Evolutionary conservation across 2,888 invertebrate species (phyloP), one percentile per base, ranked within the genome.

Genomic region (Mesorhabditis spiculigera): DNA sequence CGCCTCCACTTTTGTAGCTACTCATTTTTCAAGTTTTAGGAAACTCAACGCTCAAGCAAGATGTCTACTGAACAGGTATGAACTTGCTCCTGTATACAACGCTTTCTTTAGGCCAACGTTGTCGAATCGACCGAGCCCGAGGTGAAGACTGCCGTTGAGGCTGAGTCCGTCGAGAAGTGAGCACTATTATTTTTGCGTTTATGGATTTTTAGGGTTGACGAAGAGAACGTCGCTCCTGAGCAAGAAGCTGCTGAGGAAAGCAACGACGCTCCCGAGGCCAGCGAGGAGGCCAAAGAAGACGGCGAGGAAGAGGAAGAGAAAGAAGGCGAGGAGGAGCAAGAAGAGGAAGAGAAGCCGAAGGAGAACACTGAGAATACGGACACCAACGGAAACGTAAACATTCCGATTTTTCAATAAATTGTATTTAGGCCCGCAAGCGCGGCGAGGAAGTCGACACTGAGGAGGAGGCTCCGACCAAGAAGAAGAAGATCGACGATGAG

Each of bases 311-410:
- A 50, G n/a, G 58, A 50, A 50, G 58, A 50, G 58, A n/a, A n/a
- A 50, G 58, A n/a, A 50, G 58, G n/a, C n/a, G 58, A 50, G n/a
- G 58, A 50, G n/a, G n/a, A 50, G n/a, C 10, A 50, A 50, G 58
- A 50, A 50, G 58, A 50, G 58, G 10, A 50, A 50, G 58, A 10
- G n/a, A 50, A 50, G n/a, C 10, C 8, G 10, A 10, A 50, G n/a
- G 58, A 50, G 58, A 50, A 50, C n/a, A n/a, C 10, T 13, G 58
- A 50, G 58, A 50, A 50, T 13, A n/a, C n/a, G 10, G 58, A 50
- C n/a, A 50, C 58, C 10, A 50, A 50, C n/a, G 58, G 58, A 50
- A 50, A 50, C n/a, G 58, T 50, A n/a, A 50, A n/a, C n/a, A 50
- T 50, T 28, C 28, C 3, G 28, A 28, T 28, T 28, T 28, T 28